Evolutionary conservation across 1,140 invertebrate genomes (phyloP).

Genomic region (Colletes latitarsis): DNA sequence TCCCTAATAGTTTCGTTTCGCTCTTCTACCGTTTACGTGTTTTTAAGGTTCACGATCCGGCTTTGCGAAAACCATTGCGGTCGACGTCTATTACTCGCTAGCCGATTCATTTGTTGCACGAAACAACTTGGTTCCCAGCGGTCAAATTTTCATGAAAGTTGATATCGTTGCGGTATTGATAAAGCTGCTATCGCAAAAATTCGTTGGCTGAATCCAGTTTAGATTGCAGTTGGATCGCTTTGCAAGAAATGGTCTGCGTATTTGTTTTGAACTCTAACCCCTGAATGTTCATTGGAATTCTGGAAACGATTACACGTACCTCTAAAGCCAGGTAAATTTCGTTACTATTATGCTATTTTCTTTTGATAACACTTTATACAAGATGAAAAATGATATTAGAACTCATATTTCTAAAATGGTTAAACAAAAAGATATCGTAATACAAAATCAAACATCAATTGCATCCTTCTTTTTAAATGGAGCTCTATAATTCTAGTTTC

Average conservation of each 20-base stretch:
- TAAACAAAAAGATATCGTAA: no score
- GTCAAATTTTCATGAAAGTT: constrained; percentile 39
- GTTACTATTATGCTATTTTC: no score
- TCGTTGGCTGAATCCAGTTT: constrained; percentile 35
- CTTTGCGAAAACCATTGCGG: constrained; percentile 32
- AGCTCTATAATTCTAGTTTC: no score
- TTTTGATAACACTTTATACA: no score
- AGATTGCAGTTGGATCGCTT: constrained; percentile 27
- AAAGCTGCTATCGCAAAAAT: constrained; percentile 41
- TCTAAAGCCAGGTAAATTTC: background rate
- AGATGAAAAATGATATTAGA: no score
- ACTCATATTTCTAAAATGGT: no score
- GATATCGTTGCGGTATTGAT: constrained; percentile 35
- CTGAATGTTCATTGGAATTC: constrained; percentile 10
- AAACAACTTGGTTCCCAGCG: constrained; percentile 28
- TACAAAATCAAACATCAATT: no score
- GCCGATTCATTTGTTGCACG: constrained; percentile 31
- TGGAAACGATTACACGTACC: constrained; percentile 25
- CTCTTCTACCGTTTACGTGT: background rate
- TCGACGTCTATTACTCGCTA: constrained; percentile 33
- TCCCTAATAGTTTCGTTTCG: background rate
- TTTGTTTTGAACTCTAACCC: constrained; percentile 4
- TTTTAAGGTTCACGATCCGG: constrained; percentile 6
- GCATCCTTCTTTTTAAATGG: no score
- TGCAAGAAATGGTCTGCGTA: constrained; percentile 8